Evolutionary conservation across 2,113 vertebrate genomes (phyloP).

Genomic region (Callaeas wilsoni): DNA sequence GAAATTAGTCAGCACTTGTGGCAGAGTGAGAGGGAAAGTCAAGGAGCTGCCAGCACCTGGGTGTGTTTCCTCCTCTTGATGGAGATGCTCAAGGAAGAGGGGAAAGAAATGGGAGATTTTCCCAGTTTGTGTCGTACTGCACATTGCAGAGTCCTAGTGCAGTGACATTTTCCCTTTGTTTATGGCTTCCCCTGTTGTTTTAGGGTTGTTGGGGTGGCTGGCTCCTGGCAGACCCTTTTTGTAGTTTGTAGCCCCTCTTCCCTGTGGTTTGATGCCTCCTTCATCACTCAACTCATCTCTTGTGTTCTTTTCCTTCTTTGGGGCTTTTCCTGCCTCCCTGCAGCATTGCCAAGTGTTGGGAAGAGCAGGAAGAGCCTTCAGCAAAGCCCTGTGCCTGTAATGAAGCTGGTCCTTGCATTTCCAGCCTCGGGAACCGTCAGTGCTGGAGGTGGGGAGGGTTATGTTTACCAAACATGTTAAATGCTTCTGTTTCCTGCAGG

Average conservation of each 20-base stretch:
- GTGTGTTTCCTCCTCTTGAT: background rate
- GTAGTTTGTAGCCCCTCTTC: background rate
- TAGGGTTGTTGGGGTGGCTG: background rate
- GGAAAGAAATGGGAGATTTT: background rate
- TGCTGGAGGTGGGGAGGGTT: background rate
- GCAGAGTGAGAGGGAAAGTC: background rate
- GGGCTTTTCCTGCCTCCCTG: background rate
- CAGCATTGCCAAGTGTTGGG: background rate
- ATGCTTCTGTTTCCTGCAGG: background rate
- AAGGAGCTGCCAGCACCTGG: background rate
- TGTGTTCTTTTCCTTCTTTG: background rate
- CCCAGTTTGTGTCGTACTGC: background rate
- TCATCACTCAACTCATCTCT: background rate
- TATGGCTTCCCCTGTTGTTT: background rate
- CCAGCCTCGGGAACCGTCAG: fast-evolving
- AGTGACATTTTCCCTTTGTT: background rate
- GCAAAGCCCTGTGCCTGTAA: background rate
- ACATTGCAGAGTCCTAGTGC: fast-evolving
- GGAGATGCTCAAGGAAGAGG: background rate
- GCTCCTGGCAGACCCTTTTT: background rate
- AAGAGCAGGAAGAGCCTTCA: background rate
- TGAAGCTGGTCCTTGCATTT: background rate
- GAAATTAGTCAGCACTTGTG: background rate
- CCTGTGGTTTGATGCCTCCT: background rate
- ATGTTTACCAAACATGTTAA: background rate